These are phyloP conservation scores for Heliconius congener DNA, from an alignment of 1,140 invertebrate genomes.

Conservation along the genomic window DNA sequence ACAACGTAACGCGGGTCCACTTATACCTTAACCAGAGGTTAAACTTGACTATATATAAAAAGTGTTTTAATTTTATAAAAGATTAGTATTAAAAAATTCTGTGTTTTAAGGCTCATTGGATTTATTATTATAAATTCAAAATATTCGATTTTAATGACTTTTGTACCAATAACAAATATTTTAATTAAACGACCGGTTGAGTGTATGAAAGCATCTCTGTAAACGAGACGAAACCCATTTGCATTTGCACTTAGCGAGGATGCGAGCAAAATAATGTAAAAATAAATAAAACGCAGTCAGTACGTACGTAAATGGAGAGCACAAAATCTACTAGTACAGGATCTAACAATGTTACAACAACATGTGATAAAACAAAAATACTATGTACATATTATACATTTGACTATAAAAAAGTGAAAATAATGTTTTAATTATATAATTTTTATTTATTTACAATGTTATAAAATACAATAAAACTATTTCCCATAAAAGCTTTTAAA, in stretches of 20 bases:
- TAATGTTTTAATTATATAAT: too few species aligned
- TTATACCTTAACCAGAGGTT: background rate
- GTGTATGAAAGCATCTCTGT: constrained; percentile 70
- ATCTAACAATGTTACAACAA: constrained; percentile 27
- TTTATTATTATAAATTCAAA: background rate
- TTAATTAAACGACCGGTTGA: constrained; percentile 61
- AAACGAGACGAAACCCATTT: constrained; percentile 69
- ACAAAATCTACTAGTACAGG: constrained; percentile 39
- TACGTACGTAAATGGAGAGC: constrained; percentile 41
- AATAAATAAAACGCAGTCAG: constrained; percentile 63
- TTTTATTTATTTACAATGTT: background rate
- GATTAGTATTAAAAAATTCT: too few species aligned
- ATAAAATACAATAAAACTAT: background rate
- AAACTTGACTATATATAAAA: too few species aligned
- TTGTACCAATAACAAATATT: constrained; percentile 40
- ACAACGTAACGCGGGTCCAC: background rate
- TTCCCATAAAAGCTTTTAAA: background rate
- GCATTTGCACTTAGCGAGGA: constrained; percentile 68
- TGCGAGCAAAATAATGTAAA: constrained; percentile 53
- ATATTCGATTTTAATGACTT: background rate
- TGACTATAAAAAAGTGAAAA: background rate
- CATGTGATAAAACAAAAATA: constrained; percentile 4
- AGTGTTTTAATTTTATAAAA: too few species aligned
- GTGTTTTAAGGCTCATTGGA: too few species aligned
- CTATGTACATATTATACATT: background rate